Evolutionary conservation across 2,797 vertebrate species (phyloP), one percentile per base, ranked within the genome.

Genomic region (Onychomys leucogaster): DNA sequence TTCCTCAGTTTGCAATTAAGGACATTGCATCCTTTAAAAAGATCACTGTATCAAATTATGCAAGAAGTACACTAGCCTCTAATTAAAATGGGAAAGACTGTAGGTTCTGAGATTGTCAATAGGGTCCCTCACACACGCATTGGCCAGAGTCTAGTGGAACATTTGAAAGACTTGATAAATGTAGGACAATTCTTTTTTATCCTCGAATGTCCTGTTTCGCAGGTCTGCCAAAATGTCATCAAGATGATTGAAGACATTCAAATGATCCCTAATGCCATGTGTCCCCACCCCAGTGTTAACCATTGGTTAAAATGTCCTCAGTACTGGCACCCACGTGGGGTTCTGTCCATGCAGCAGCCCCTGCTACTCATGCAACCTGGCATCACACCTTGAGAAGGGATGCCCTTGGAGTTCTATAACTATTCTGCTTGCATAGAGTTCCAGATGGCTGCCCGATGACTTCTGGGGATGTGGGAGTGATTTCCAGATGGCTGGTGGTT

Each of bases 1-100:
- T 94, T 89, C 85, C 37, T 92, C 23, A 9, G 2, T 93, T 89
- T 65, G 46, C 46, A 59, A 82, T 96, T 85, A 81, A 63, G 63
- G 46, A 96, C 88, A 41, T 52, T 85, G 12, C 13, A 63, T 19
- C 76, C 85, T 55, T 90, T 92, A 63, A 63, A 78, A 69, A 93
- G 80, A 52, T 76, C 71, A 63, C 2, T 81, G 34, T 81, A 27
- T 63, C 59, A 77, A 95, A 43, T 43, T 29, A 5, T 43, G 6
- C 12, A 71, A 57, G 90, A 87, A 76, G 29, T 63, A 55, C 52
- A 85, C 52, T 14, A 77, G 25, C 67, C 91, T 92, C 0, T 61
- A 87, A 95, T 9, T 76, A 41, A 82, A 82, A 41, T 89, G 41
- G 25, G 6, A 46, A 52, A 49, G 71, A 32, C 49, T 75, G 12